Percentiles rank a stretch among this genome's conserved stretches.
phyloP scores from a whole-genome alignment of 2,113 vertebrate species.

The Pelvicachromis taeniatus region DNA sequence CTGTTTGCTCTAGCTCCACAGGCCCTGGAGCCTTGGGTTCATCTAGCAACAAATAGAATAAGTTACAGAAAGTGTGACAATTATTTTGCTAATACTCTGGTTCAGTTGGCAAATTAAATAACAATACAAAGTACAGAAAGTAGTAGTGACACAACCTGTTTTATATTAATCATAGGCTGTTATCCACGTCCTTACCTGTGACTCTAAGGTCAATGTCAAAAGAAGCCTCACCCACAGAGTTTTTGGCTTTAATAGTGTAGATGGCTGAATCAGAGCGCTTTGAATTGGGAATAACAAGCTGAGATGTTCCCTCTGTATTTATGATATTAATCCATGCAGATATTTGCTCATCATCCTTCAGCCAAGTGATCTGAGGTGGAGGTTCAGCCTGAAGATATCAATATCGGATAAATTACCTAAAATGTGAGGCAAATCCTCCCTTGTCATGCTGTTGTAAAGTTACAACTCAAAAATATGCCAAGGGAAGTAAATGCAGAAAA shows the following conservation, averaged over 20 bases:
- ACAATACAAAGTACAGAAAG: not conserved
- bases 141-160: not conserved
- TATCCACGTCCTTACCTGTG: slow-evolving; percentile 71
- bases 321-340: slow-evolving; percentile 61
- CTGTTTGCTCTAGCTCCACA: slow-evolving; percentile 76
- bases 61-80: not conserved
- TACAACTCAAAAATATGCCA: not conserved
- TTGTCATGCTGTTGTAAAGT: not conserved
- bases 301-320: slow-evolving; percentile 70
- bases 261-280: slow-evolving; percentile 75
- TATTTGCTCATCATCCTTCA: slow-evolving; percentile 79
- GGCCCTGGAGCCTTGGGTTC: slow-evolving; percentile 78
- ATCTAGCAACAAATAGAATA: slow-evolving; percentile 58
- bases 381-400: slow-evolving; percentile 74
- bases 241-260: slow-evolving; percentile 77
- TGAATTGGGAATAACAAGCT: slow-evolving; percentile 78
- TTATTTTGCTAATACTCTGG: not conserved
- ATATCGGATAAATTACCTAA: not conserved
- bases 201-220: slow-evolving; percentile 79
- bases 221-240: slow-evolving; percentile 65
- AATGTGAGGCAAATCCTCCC: not conserved
- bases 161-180: not conserved
- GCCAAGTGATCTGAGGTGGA: slow-evolving; percentile 77
- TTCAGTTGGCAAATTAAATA: not conserved
- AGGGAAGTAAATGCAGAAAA: not conserved